These are phyloP conservation scores for Phymatocera aterrima DNA, from an alignment of 2,888 invertebrate genomes.

Conservation along the genomic window DNA sequence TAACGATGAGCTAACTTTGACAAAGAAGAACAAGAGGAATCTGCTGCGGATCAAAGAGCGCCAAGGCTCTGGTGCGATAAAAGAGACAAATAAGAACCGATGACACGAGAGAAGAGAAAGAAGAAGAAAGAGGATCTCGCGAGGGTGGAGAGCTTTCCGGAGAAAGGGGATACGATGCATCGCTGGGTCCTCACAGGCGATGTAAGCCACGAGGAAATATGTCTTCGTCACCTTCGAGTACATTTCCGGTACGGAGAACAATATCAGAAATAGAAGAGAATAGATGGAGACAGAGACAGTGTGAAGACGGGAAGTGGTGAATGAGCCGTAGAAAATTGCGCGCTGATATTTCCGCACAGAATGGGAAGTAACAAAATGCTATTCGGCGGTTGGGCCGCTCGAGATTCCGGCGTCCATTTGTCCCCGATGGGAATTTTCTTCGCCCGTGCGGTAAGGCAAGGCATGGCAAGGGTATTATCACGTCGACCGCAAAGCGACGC, in stretches of 20 bases:
- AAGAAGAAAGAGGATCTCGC: background rate
- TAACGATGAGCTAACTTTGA: background rate
- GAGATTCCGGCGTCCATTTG: background rate
- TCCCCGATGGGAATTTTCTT: background rate
- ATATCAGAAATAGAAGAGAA: slow-evolving; percentile 27
- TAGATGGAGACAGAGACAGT: slow-evolving; percentile 1
- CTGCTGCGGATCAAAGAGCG: background rate
- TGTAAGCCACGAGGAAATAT: background rate
- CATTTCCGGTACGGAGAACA: slow-evolving; percentile 14
- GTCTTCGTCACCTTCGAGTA: slow-evolving; percentile 8
- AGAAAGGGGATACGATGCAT: background rate
- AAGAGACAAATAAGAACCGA: background rate
- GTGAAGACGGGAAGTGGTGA: slow-evolving; percentile 22
- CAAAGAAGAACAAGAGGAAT: too few species aligned
- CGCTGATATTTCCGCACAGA: slow-evolving; percentile 10
- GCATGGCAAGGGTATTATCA: slow-evolving; percentile 32
- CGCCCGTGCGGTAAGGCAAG: too few species aligned
- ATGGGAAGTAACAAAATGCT: background rate
- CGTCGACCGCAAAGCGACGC: background rate
- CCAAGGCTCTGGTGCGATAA: background rate
- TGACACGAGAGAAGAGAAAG: too few species aligned
- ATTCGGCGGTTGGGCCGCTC: background rate
- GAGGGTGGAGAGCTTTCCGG: background rate
- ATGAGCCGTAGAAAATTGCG: slow-evolving; percentile 48
- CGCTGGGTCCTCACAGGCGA: background rate